phyloP scores from a whole-genome alignment of 2,113 vertebrate genomes.

The Polypterus senegalus region DNA sequence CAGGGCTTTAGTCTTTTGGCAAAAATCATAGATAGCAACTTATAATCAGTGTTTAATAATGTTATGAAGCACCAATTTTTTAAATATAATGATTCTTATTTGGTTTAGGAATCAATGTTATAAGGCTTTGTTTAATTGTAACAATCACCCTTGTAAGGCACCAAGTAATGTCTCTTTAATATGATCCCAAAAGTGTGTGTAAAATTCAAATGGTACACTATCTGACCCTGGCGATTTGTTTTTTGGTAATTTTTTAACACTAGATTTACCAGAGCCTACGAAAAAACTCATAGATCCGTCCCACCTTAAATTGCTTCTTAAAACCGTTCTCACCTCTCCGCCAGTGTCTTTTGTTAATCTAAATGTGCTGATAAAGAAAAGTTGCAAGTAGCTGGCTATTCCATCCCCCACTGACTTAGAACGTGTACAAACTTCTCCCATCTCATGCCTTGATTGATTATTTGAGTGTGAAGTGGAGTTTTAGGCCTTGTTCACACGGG shows the following conservation, averaged over 20 bases:
- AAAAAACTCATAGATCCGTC: too few species aligned
- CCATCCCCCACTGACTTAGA: too few species aligned
- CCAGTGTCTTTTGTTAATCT: too few species aligned
- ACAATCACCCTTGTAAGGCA: neutral
- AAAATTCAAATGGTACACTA: neutral
- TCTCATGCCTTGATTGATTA: too few species aligned
- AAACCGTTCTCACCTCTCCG: too few species aligned
- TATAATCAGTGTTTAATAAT: neutral
- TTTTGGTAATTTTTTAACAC: neutral
- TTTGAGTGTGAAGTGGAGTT: too few species aligned
- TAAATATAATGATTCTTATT: neutral
- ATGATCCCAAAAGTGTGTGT: neutral
- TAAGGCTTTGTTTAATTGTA: neutral
- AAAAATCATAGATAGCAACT: neutral
- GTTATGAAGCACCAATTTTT: neutral
- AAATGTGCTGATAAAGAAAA: too few species aligned
- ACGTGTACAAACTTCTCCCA: too few species aligned
- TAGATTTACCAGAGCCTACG: too few species aligned
- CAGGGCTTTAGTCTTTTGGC: neutral
- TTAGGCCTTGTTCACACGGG: too few species aligned
- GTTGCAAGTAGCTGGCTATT: too few species aligned
- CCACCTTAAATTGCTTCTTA: too few species aligned
- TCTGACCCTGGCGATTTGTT: neutral
- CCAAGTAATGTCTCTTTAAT: neutral
- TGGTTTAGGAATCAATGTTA: neutral